Evolutionary conservation across 1,140 invertebrate genomes (phyloP).

Genomic region (Dysdera silvatica): DNA sequence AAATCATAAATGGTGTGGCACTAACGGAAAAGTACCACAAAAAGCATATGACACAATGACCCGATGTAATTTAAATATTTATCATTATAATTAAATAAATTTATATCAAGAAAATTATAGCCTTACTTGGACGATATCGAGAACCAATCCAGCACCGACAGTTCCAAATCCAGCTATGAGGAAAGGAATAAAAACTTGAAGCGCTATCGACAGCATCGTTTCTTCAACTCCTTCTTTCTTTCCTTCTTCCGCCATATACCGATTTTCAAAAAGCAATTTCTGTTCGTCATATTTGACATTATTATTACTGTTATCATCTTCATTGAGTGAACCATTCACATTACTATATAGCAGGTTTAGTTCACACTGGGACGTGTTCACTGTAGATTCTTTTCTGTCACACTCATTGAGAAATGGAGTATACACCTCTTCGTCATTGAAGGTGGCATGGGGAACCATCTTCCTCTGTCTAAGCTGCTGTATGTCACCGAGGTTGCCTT

Average conservation of each 20-base stretch:
- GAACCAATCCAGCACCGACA: conserved; percentile 49
- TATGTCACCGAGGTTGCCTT: too few species aligned
- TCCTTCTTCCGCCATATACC: conserved; percentile 13
- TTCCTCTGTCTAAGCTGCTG: conserved; percentile 20
- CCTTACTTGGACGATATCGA: conserved; percentile 46
- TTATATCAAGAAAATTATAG: background rate
- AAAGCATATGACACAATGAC: background rate
- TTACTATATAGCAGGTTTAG: background rate
- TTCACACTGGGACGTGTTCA: background rate
- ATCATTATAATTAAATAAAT: background rate
- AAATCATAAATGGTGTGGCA: too few species aligned
- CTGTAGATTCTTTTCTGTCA: background rate
- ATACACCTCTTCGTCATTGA: background rate
- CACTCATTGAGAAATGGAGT: background rate
- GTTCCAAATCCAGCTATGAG: conserved; percentile 50
- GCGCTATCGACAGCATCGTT: conserved; percentile 26
- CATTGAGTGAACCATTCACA: background rate
- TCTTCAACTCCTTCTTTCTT: conserved; percentile 19
- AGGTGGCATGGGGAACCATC: conserved; percentile 20
- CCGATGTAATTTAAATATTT: background rate
- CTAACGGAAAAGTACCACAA: too few species aligned
- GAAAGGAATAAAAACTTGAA: conserved; percentile 49
- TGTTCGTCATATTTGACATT: conserved; percentile 9
- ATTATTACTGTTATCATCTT: background rate
- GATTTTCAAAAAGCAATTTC: conserved; percentile 6